A percentile compares a stretch with the other conserved stretches of the same genome.
These are phyloP conservation scores for Lytechinus variegatus DNA, from an alignment of 35 echinoderm and acorn worm genomes.

Conservation along the genomic window DNA sequence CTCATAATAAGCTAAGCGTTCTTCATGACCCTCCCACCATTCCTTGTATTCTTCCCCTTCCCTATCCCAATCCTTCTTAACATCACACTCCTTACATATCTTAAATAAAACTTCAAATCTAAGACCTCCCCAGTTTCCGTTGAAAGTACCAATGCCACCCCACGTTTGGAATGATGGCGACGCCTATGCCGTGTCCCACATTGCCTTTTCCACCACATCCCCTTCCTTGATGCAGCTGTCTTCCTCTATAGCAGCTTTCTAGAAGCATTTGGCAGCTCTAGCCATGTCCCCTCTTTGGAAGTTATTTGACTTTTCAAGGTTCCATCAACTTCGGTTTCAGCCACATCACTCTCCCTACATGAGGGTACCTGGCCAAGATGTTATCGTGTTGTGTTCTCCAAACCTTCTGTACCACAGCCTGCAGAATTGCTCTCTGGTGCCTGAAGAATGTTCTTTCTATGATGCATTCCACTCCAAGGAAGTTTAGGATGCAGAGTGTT, in stretches of 20 bases:
- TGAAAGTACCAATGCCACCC: slow-evolving; percentile 58
- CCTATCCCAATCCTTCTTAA: slow-evolving; percentile 10
- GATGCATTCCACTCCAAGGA: not conserved
- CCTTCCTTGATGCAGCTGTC: not conserved
- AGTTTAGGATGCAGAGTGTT: slow-evolving; percentile 34
- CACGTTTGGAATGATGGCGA: slow-evolving; percentile 29
- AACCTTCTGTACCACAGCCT: too few relatives aligned
- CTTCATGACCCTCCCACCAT: slow-evolving; percentile 41
- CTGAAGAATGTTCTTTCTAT: slow-evolving; percentile 34
- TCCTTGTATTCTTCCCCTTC: slow-evolving; percentile 22
- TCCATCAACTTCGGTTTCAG: too few relatives aligned
- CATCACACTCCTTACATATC: slow-evolving; percentile 12
- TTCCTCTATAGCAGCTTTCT: not conserved
- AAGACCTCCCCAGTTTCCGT: slow-evolving; percentile 62
- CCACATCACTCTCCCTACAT: too few relatives aligned
- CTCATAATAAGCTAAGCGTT: not conserved
- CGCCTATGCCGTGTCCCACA: slow-evolving; percentile 56
- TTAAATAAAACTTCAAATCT: slow-evolving; percentile 46
- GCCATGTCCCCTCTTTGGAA: not conserved
- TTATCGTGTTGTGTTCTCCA: not conserved
- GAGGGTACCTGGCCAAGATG: not conserved
- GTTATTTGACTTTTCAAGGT: too few relatives aligned
- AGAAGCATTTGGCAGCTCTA: not conserved
- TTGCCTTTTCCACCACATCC: slow-evolving; percentile 28
- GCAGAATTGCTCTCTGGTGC: slow-evolving; percentile 42